Conservation (phyloP, 30 jellyfish, hydroid and myxozoan species). For the Pseudorhiza aurosa region DNA sequence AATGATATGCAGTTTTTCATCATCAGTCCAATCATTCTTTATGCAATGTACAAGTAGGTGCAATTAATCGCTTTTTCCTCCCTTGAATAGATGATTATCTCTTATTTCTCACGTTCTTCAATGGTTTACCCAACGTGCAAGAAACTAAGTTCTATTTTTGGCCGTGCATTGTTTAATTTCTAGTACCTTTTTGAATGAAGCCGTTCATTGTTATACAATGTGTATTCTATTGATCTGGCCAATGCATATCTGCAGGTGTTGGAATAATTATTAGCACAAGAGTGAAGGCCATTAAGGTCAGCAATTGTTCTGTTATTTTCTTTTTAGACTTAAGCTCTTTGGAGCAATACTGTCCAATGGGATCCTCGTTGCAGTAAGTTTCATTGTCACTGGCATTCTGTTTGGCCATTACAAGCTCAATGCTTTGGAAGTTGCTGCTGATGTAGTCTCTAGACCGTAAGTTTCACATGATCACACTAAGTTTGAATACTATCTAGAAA, state of each 20-base stretch:
- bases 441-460: constrained; percentile 42
- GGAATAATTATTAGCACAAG: neutral
- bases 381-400: constrained; percentile 37
- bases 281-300: too few relatives aligned
- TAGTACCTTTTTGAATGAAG: too few relatives aligned
- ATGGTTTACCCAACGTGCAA: too few relatives aligned
- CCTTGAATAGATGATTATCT: too few relatives aligned
- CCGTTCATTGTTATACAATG: too few relatives aligned
- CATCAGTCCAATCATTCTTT: constrained; percentile 83
- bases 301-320: neutral
- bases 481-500: neutral
- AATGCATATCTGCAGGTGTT: neutral
- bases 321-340: constrained; percentile 30
- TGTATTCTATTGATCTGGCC: too few relatives aligned
- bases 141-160: too few relatives aligned
- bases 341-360: constrained; percentile 64
- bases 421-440: constrained; percentile 43
- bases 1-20: constrained; percentile 97
- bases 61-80: too few relatives aligned
- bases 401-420: constrained; percentile 49
- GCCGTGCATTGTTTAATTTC: too few relatives aligned
- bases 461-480: neutral
- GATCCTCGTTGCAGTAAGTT: constrained; percentile 23
- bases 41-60: constrained; percentile 78
- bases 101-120: too few relatives aligned